A percentile compares a stretch with the other conserved stretches of the same genome.
These are phyloP conservation scores for Druon quercuslanigerum DNA, from an alignment of 1,140 invertebrate species.

Conservation along the genomic window DNA sequence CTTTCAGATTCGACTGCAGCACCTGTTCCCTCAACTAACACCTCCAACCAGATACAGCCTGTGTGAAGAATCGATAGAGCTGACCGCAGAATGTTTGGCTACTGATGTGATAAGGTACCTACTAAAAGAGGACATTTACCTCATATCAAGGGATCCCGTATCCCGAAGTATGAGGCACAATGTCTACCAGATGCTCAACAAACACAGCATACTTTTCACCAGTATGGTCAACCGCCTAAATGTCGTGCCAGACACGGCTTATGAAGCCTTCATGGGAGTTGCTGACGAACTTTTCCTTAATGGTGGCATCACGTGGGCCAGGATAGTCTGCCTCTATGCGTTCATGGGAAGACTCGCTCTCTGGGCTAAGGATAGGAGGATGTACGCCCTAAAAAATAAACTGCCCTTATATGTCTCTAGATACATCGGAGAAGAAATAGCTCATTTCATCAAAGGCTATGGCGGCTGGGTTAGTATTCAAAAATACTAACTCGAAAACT, in stretches of 20 bases:
- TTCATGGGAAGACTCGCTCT: slow-evolving; percentile 78
- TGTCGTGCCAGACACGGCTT: slow-evolving; percentile 75
- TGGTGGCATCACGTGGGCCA: slow-evolving; percentile 77
- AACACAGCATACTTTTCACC: slow-evolving; percentile 79
- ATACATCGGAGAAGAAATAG: slow-evolving; percentile 70
- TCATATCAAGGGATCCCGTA: slow-evolving; percentile 70
- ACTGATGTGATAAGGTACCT: slow-evolving; percentile 72
- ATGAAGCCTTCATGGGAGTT: slow-evolving; percentile 77
- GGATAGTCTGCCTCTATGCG: slow-evolving; percentile 79
- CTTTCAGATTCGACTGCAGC: slow-evolving; percentile 69
- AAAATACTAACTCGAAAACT: too few relatives aligned
- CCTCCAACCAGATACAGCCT: slow-evolving; percentile 57
- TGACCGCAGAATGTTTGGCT: slow-evolving; percentile 67
- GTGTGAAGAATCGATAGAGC: slow-evolving; percentile 67
- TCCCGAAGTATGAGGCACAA: slow-evolving; percentile 73
- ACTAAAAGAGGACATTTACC: slow-evolving; percentile 72
- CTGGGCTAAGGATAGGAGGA: slow-evolving; percentile 74
- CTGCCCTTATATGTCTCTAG: slow-evolving; percentile 70
- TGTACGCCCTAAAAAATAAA: slow-evolving; percentile 70
- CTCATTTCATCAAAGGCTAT: slow-evolving; percentile 71
- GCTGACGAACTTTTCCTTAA: slow-evolving; percentile 79
- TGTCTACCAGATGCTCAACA: slow-evolving; percentile 76
- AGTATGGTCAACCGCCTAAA: slow-evolving; percentile 79
- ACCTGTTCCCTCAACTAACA: slow-evolving; percentile 69
- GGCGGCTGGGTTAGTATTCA: slow-evolving; percentile 69